phyloP scores from a whole-genome alignment of 2,888 invertebrate species.

The Meiosimyza decipiens region DNA sequence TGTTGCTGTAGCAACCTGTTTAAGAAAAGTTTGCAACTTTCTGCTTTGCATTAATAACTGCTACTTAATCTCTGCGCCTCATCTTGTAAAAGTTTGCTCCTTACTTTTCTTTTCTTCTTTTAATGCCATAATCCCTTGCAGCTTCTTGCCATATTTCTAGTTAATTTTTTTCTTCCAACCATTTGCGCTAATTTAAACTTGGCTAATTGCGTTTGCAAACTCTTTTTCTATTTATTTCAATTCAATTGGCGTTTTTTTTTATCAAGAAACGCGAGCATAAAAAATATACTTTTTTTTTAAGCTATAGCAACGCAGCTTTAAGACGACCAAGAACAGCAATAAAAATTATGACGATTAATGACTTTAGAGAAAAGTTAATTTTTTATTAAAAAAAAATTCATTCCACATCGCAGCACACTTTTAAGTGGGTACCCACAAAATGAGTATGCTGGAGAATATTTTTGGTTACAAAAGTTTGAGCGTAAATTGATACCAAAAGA shows the following conservation, averaged over 20 bases:
- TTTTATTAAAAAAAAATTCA: too few relatives aligned
- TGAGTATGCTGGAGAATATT: too few relatives aligned
- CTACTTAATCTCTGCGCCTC: not conserved
- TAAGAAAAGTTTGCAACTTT: not conserved
- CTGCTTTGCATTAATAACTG: not conserved
- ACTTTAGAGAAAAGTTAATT: not conserved
- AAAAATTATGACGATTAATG: conserved; percentile 15
- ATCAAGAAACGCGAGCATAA: too few relatives aligned
- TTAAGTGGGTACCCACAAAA: too few relatives aligned
- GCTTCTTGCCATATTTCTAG: not conserved
- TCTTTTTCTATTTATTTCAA: conserved; percentile 18
- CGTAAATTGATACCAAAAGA: too few relatives aligned
- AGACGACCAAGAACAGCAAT: not conserved
- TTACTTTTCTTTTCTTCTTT: not conserved
- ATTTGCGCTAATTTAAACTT: conserved; percentile 5
- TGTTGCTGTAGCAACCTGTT: not conserved
- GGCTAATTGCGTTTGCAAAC: conserved; percentile 20
- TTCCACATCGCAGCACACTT: too few relatives aligned
- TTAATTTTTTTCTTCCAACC: not conserved
- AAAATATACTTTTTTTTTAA: too few relatives aligned
- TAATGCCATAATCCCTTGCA: not conserved
- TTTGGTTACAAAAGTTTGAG: too few relatives aligned
- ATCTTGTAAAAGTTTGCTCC: not conserved
- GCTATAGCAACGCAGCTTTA: not conserved
- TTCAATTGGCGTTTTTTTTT: conserved; percentile 9